Base-by-base conservation (phyloP, 2,113 vertebrate genomes). In the Alexandromys fortis region DNA sequence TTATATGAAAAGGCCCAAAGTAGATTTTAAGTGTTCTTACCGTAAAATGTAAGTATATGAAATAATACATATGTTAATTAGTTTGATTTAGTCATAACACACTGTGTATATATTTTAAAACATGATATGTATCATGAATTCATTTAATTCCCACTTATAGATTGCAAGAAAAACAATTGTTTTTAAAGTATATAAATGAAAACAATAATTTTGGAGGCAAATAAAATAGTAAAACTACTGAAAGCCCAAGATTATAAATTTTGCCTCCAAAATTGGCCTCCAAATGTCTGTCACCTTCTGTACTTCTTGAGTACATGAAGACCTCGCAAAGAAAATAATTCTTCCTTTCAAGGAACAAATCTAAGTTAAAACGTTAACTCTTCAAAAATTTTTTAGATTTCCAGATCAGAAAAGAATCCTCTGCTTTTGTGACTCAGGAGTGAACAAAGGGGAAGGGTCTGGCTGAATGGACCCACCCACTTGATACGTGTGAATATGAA, bases 261-360 rank as follows among this genome's bases (percentile, higher is more conserved):
- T 55, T 55, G 52, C 52, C 52, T 55, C 14, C 14, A 55, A 55
- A 55, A 55, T 55, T 55, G 14, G 16, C 55, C 55, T 55, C 55
- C 55, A 5, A 55, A 55, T 76, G 21, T 10, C 55, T 81, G 0
- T 76, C 45, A 72, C 93, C 79, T 79, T 55, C 35, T 93, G 33
- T 67, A 38, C 7, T n/a, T 87, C 21, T 75, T 68, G 78, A 1
- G 6, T 75, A 24, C 47, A 52, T 63, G 47, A 76, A 75, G 47
- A 65, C 45, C 11, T 86, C 33, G 28, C 12, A 70, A 90, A 90
- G 67, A 95, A 92, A 95, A 87, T 73, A 86, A 87, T 42, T 28
- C 17, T 90, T 85, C 78, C 79, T 78, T 82, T 87, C 42, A 35
- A 90, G 67, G 68, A 79, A 92, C 49, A 47, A 90, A 49, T 63